Base-by-base conservation (phyloP, 2,797 vertebrate genomes). In the Anniella stebbinsi region DNA sequence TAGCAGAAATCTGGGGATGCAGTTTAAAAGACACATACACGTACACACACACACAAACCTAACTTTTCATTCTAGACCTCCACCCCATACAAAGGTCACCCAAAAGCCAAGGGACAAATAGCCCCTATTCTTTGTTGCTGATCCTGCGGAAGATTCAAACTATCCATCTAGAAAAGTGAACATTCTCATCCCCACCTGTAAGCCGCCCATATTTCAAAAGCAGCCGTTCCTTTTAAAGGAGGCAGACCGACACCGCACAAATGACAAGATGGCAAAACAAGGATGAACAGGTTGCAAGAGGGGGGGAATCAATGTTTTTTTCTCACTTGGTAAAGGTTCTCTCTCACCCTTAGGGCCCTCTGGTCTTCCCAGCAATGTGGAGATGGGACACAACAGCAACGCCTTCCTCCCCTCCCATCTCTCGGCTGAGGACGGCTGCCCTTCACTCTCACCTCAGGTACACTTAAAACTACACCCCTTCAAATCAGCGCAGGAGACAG, bases 381-480 rank as follows among this genome's bases (percentile, higher is more conserved):
- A 91, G 84, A 72, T 76, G 88, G 1, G 0, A 18, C 80, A 85
- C 84, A 54, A 51, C 75, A 85, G 85, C 88, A 9, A 1, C 57
- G 48, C 87, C 90, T 18, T 36, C 7, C 28, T 10, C 3, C 4
- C 41, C 7, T 30, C 38, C 10, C 36, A 45, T 11, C 78, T 25
- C 51, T 86, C 90, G 67, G 89, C 69, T 7, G 3, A 82, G 48
- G 69, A 11, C 54, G 25, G 0, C 93, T 93, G 70, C 89, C 96
- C 95, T 95, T 95, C 88, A 75, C 87, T 89, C 92, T 94, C 93
- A 93, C 94, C 95, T 96, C 36, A 88, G 73, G 90, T 10, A 0
- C 72, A 30, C 85, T 82, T 66, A 25, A 0, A 15, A 12, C 90
- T 84, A 11, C 92, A 77, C 23, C 89, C 75, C 90, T 77, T 80